These are phyloP conservation scores for Orchestia grillus DNA, from an alignment of 1,140 invertebrate genomes.

Conservation along the genomic window DNA sequence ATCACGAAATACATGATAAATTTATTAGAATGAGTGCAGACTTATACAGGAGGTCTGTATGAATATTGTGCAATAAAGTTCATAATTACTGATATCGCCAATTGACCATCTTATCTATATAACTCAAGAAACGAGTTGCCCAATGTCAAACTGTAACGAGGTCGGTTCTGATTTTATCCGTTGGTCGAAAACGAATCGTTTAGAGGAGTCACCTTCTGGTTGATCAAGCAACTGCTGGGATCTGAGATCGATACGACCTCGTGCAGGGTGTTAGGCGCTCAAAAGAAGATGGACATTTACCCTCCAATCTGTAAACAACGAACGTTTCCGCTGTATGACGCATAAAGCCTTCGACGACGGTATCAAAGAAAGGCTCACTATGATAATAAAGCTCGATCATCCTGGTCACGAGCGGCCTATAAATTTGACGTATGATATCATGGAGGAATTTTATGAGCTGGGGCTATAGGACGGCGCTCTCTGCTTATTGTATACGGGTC, in stretches of 20 bases:
- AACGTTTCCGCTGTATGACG: not conserved
- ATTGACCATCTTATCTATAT: not conserved
- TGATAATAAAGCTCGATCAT: constrained; percentile 39
- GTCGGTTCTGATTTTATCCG: not conserved
- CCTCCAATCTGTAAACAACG: constrained; percentile 13
- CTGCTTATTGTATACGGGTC: not conserved
- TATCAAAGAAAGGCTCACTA: constrained; percentile 22
- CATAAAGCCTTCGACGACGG: constrained; percentile 12
- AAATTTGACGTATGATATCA: constrained; percentile 53
- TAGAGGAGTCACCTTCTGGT: not conserved
- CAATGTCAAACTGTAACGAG: not conserved
- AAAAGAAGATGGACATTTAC: constrained; percentile 21
- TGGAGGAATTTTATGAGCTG: constrained; percentile 28
- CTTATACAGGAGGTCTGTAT: not conserved
- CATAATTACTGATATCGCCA: not conserved
- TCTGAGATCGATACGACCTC: not conserved
- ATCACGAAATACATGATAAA: not conserved
- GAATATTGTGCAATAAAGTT: not conserved
- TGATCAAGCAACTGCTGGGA: not conserved
- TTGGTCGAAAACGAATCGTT: not conserved
- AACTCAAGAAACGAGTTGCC: not conserved
- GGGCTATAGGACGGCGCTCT: not conserved
- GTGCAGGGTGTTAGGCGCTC: not conserved
- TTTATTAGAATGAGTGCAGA: not conserved
- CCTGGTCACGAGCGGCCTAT: constrained; percentile 21